Conservation (phyloP, 2,797 vertebrate species). For the Gambusia yucatana region DNA sequence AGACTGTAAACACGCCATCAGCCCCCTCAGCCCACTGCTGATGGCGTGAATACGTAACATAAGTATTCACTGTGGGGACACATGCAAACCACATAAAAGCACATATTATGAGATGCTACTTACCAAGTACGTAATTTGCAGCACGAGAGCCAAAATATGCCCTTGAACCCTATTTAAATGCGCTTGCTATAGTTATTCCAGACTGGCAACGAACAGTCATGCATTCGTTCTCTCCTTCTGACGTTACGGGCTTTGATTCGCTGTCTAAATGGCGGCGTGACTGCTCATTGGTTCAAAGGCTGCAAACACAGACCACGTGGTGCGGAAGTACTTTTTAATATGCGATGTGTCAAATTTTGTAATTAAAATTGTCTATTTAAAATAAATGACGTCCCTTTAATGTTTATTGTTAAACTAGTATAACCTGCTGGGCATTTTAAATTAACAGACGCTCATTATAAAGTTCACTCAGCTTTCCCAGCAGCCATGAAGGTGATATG, state of each 20-base stretch:
- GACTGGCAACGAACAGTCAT: neutral
- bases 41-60: constrained; percentile 9
- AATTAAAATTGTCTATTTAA: neutral
- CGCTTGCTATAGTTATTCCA: neutral
- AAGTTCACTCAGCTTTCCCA: neutral
- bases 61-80: constrained; percentile 30
- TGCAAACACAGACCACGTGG: constrained; percentile 48
- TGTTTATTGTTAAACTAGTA: neutral
- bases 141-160: constrained; percentile 11
- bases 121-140: constrained; percentile 6
- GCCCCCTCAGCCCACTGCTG: constrained; percentile 74
- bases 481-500: constrained; percentile 16
- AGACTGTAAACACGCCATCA: constrained; percentile 70
- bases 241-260: constrained; percentile 45
- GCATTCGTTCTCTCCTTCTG: neutral
- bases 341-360: constrained; percentile 54
- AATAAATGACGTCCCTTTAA: too few species aligned
- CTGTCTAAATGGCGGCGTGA: neutral
- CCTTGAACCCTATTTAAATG: neutral
- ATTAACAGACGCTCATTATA: neutral
- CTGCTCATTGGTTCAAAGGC: constrained; percentile 54
- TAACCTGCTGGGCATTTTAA: too few species aligned
- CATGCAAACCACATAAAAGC: neutral
- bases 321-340: constrained; percentile 47
- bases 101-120: constrained; percentile 22